Conservation (phyloP, 2,888 invertebrate genomes). For the Microctonus brassicae region DNA sequence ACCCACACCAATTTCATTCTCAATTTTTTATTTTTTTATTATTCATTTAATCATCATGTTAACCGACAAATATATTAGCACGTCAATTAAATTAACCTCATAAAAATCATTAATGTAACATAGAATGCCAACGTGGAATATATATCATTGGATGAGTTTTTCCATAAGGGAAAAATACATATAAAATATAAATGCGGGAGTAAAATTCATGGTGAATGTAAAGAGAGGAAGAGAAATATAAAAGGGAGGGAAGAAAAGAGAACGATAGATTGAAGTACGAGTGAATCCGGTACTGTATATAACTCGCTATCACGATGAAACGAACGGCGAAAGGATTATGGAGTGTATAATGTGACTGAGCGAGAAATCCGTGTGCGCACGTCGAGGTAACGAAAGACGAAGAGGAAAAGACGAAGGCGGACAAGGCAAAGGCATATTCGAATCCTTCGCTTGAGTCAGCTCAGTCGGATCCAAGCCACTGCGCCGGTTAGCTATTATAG, state of each 20-base stretch:
- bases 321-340: slow-evolving; percentile 51
- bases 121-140: background rate
- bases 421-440: slow-evolving; percentile 53
- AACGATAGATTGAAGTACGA: slow-evolving; percentile 14
- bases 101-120: background rate
- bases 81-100: background rate
- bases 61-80: background rate
- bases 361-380: background rate
- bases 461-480: slow-evolving; percentile 62
- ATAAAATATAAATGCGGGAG: no score
- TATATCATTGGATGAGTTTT: background rate
- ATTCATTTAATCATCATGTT: background rate
- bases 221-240: background rate
- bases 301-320: slow-evolving; percentile 55
- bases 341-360: slow-evolving; percentile 21
- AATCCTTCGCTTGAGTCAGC: slow-evolving; percentile 59
- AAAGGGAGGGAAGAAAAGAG: background rate
- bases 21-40: background rate
- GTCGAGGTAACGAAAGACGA: slow-evolving; percentile 34
- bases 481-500: slow-evolving; percentile 50
- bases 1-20: background rate
- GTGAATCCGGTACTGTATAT: slow-evolving; percentile 21
- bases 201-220: background rate
- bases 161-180: background rate
- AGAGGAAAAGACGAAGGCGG: slow-evolving; percentile 27